These are phyloP conservation scores for Drosophila ustulata DNA, from an alignment of 2,888 invertebrate genomes.

Conservation along the genomic window DNA sequence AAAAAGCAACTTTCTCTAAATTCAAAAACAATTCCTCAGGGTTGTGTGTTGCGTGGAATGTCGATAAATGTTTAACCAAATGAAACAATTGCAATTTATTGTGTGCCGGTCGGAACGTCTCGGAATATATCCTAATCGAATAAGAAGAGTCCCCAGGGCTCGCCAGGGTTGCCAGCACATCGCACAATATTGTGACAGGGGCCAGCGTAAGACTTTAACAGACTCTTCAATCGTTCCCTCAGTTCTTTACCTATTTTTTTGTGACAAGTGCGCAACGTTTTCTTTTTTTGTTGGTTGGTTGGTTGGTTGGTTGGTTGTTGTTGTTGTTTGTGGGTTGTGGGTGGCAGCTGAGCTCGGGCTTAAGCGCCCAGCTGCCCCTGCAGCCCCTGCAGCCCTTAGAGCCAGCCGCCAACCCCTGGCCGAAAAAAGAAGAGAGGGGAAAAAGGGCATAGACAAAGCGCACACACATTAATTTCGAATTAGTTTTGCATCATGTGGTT, in stretches of 20 bases:
- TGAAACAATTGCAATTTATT: too few species aligned
- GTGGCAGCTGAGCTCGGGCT: slow-evolving; percentile 8
- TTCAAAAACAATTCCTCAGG: too few species aligned
- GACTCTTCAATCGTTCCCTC: not conserved
- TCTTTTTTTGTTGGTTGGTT: not conserved
- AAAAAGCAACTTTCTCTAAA: too few species aligned
- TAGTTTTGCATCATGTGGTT: slow-evolving; percentile 86
- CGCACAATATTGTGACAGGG: slow-evolving; percentile 14
- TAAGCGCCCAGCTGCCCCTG: slow-evolving; percentile 18
- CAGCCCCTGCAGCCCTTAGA: not conserved
- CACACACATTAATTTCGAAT: slow-evolving; percentile 86
- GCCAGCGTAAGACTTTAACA: not conserved
- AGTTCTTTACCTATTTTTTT: slow-evolving; percentile 7
- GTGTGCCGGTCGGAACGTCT: not conserved
- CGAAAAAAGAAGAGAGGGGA: not conserved
- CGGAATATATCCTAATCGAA: not conserved
- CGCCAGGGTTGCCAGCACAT: slow-evolving; percentile 10
- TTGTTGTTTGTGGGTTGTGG: not conserved
- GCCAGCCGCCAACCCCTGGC: slow-evolving; percentile 9
- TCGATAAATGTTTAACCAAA: too few species aligned
- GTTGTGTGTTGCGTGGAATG: too few species aligned
- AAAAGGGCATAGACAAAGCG: slow-evolving; percentile 74
- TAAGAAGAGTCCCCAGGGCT: not conserved
- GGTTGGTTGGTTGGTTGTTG: not conserved
- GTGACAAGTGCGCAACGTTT: slow-evolving; percentile 54